A percentile compares a stretch with the other conserved stretches of the same genome.
Evolutionary conservation across 2,888 invertebrate genomes (phyloP).

Genomic region (Hesperia comma): DNA sequence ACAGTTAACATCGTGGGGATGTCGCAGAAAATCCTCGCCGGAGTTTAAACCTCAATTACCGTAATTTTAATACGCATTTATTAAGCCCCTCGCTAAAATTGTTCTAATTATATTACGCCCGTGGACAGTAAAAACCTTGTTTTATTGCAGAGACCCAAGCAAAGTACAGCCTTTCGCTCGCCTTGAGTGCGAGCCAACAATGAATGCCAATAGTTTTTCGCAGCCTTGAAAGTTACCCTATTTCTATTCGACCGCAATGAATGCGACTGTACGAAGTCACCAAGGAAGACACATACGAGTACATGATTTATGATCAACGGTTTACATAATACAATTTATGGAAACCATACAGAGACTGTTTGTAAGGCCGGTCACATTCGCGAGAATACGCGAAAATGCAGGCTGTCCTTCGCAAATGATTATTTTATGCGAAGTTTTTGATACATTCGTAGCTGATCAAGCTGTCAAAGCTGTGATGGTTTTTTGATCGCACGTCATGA

Average conservation of each 20-base stretch:
- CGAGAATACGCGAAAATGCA: too few relatives aligned
- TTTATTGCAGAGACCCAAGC: constrained; percentile 14
- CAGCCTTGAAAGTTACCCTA: neutral
- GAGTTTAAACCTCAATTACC: constrained; percentile 63
- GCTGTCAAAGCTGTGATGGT: too few relatives aligned
- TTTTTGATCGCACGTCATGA: too few relatives aligned
- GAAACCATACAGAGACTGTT: too few relatives aligned
- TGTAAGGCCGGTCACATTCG: too few relatives aligned
- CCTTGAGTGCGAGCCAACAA: constrained; percentile 6
- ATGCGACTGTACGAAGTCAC: neutral
- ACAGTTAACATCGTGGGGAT: constrained; percentile 60
- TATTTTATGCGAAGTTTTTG: too few relatives aligned
- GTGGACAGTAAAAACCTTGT: constrained; percentile 28
- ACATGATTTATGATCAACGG: too few relatives aligned
- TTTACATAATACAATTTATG: too few relatives aligned
- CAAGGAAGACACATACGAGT: neutral
- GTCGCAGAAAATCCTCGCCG: constrained; percentile 56
- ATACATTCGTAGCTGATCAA: too few relatives aligned
- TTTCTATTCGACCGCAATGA: neutral
- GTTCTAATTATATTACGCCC: constrained; percentile 44
- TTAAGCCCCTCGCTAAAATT: constrained; percentile 50
- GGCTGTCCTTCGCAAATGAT: too few relatives aligned
- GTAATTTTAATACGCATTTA: constrained; percentile 59
- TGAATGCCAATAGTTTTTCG: neutral
- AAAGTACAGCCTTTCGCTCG: constrained; percentile 1